Evolutionary conservation across 2,113 vertebrate species (phyloP).

Genomic region (Mellivora capensis): DNA sequence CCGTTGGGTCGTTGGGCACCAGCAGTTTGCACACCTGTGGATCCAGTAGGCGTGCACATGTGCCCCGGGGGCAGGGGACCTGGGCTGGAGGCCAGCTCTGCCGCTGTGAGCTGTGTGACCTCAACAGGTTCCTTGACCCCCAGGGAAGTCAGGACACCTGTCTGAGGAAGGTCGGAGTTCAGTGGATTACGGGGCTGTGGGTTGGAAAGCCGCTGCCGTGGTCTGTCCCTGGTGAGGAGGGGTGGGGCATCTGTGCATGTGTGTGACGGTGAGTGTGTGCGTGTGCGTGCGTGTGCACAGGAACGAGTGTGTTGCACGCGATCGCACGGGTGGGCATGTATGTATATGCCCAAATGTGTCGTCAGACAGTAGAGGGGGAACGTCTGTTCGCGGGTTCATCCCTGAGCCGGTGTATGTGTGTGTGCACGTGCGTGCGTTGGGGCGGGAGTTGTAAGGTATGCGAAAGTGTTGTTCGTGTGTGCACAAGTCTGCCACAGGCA

Average conservation of each 20-base stretch:
- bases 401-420: background rate
- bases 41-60: background rate
- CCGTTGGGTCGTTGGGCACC: background rate
- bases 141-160: background rate
- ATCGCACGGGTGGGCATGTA: background rate
- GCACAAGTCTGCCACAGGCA: background rate
- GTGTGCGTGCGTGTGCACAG: fast-evolving
- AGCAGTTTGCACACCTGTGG: background rate
- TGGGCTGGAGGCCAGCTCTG: background rate
- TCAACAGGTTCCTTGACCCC: background rate
- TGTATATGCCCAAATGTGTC: background rate
- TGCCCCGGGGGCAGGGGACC: background rate
- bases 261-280: too few relatives aligned
- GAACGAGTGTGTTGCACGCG: background rate
- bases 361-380: too few relatives aligned
- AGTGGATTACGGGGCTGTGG: background rate
- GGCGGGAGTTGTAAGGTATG: background rate
- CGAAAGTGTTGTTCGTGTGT: background rate
- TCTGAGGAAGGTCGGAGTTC: background rate
- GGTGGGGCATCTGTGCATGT: too few relatives aligned
- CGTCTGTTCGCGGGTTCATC: background rate
- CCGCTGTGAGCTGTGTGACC: background rate
- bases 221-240: background rate
- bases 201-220: background rate
- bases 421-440: too few relatives aligned